A percentile compares a stretch with the other conserved stretches of the same genome.
Conservation (phyloP, 2,113 vertebrate species). For the Mustelus asterias region DNA sequence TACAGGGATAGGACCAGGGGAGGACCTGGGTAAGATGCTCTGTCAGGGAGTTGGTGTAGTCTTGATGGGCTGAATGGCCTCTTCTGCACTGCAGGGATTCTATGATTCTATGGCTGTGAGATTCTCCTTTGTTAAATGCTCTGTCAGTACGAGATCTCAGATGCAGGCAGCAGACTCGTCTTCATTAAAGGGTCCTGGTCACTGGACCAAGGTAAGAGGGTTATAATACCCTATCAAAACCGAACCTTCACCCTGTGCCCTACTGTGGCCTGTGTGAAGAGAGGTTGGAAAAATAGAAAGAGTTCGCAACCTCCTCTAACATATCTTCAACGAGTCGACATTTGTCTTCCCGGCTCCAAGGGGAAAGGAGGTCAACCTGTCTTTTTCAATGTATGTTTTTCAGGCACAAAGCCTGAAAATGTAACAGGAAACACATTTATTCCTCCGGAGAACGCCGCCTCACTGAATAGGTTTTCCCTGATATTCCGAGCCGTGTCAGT, state of each 20-base stretch:
- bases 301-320: neutral
- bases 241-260: too few relatives aligned
- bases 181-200: neutral
- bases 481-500: neutral
- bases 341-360: neutral
- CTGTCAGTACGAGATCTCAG: neutral
- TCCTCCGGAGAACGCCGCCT: neutral
- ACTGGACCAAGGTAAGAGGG: neutral
- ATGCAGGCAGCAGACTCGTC: neutral
- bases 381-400: neutral
- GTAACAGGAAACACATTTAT: neutral
- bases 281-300: neutral
- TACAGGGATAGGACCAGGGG: too few relatives aligned
- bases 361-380: neutral
- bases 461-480: neutral
- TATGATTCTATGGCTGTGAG: neutral
- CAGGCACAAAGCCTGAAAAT: neutral
- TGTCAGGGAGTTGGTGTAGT: too few relatives aligned
- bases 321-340: neutral
- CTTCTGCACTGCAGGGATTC: too few relatives aligned
- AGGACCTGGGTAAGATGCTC: too few relatives aligned
- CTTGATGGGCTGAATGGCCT: too few relatives aligned
- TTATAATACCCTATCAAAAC: neutral
- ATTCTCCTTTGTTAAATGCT: neutral
- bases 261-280: neutral